These are phyloP conservation scores for Oncopodura yosiiana DNA, from an alignment of 1,140 invertebrate species.

Conservation along the genomic window DNA sequence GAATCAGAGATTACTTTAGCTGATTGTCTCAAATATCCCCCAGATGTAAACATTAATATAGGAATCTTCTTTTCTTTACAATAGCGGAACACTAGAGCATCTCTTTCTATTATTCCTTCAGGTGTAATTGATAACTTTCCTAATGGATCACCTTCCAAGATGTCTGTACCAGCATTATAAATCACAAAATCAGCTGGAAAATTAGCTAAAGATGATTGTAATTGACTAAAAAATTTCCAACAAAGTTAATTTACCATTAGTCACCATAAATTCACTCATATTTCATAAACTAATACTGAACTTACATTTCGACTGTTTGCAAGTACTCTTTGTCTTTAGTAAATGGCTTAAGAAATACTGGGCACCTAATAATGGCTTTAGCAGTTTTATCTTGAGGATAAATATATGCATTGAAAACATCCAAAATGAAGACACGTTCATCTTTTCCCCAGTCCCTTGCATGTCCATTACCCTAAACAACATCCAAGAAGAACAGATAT, in stretches of 20 bases:
- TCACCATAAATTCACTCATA: too few relatives aligned
- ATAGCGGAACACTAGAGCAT: conserved; percentile 69
- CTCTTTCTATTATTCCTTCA: conserved; percentile 65
- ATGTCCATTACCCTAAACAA: conserved; percentile 68
- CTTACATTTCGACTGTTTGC: conserved; percentile 53
- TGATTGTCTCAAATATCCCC: conserved; percentile 66
- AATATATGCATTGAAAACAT: conserved; percentile 72
- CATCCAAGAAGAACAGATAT: background rate
- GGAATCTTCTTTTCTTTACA: conserved; percentile 56
- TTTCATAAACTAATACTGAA: conserved; percentile 11
- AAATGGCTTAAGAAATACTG: conserved; percentile 55
- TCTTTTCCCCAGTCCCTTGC: conserved; percentile 60
- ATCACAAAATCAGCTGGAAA: conserved; percentile 70
- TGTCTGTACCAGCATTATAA: conserved; percentile 82
- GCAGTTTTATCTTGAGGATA: conserved; percentile 68
- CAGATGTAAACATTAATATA: conserved; percentile 78
- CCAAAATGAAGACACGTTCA: conserved; percentile 70
- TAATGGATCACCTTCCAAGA: conserved; percentile 64
- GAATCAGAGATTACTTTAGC: conserved; percentile 71
- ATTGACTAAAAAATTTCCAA: conserved; percentile 13
- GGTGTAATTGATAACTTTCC: conserved; percentile 58
- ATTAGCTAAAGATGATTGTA: conserved; percentile 56
- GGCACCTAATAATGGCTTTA: conserved; percentile 61
- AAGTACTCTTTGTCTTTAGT: conserved; percentile 65
- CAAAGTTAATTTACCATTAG: background rate